Conservation (phyloP, 2,797 vertebrate species). For the Aselliscus stoliczkanus region DNA sequence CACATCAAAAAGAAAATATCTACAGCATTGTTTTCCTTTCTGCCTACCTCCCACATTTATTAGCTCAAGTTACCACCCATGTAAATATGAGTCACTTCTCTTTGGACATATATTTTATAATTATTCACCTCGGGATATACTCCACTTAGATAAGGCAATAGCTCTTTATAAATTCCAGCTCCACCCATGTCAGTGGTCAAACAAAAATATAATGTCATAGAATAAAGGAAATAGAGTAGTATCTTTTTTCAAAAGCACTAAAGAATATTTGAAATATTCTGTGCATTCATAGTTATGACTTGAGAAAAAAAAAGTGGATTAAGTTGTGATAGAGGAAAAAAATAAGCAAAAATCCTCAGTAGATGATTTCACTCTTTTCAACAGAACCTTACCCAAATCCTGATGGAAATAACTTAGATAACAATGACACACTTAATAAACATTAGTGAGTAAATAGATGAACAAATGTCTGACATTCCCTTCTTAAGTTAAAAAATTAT, state of each 20-base stretch:
- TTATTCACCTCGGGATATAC: not conserved
- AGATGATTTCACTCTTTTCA: not conserved
- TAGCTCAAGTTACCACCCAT: not conserved
- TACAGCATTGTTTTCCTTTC: not conserved
- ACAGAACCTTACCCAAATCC: not conserved
- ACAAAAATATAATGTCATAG: not conserved
- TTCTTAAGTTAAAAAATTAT: not conserved
- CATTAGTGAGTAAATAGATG: not conserved
- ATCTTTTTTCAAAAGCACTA: not conserved
- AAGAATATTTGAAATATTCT: not conserved
- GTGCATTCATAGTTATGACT: not conserved
- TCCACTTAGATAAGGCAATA: not conserved
- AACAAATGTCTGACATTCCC: not conserved
- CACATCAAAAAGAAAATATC: slow-evolving; percentile 50
- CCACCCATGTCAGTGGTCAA: not conserved
- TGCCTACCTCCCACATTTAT: slow-evolving; percentile 44
- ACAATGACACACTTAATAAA: not conserved
- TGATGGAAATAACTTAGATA: not conserved
- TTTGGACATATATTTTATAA: slow-evolving; percentile 15
- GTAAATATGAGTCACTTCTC: slow-evolving; percentile 55
- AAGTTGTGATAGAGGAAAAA: not conserved
- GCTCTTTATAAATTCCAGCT: not conserved
- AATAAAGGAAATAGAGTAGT: not conserved
- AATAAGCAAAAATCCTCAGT: not conserved
- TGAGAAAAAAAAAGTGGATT: not conserved